Percentiles rank a stretch among this genome's conserved stretches.
Evolutionary conservation across 53 echinoderm and acorn worm species (phyloP).

Genomic region (Crossaster papposus): DNA sequence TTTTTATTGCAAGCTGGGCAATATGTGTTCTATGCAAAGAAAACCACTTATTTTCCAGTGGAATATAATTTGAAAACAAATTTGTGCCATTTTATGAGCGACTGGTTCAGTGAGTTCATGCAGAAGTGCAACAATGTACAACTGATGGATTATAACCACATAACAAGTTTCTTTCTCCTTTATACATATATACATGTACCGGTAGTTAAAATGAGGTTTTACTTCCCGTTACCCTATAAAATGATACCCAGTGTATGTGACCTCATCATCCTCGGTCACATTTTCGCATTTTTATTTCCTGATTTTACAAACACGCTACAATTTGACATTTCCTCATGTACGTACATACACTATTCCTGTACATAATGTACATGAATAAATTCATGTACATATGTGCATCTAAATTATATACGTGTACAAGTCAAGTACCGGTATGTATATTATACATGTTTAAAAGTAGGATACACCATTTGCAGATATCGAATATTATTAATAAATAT

Average conservation of each 20-base stretch:
- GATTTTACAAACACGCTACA: neutral
- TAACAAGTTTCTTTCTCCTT: no score
- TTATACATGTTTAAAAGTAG: no score
- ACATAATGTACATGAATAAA: slow-evolving; percentile 3
- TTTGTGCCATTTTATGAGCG: neutral
- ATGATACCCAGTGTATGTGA: neutral
- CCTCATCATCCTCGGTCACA: neutral
- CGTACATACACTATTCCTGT: neutral
- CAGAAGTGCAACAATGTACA: neutral
- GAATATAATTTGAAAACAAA: neutral
- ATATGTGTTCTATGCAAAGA: neutral
- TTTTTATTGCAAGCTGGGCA: neutral
- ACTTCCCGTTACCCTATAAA: neutral
- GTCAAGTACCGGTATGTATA: no score
- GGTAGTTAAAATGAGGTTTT: neutral
- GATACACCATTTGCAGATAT: no score
- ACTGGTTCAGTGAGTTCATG: neutral
- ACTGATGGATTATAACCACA: no score
- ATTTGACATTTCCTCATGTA: neutral
- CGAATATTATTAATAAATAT: no score
- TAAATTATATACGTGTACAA: no score
- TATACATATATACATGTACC: neutral
- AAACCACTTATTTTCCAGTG: no score
- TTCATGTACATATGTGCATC: no score
- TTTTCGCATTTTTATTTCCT: neutral